Evolutionary conservation across 1,140 invertebrate species (phyloP), one percentile per base, ranked within the genome.

Genomic region (Whitmania pigra): DNA sequence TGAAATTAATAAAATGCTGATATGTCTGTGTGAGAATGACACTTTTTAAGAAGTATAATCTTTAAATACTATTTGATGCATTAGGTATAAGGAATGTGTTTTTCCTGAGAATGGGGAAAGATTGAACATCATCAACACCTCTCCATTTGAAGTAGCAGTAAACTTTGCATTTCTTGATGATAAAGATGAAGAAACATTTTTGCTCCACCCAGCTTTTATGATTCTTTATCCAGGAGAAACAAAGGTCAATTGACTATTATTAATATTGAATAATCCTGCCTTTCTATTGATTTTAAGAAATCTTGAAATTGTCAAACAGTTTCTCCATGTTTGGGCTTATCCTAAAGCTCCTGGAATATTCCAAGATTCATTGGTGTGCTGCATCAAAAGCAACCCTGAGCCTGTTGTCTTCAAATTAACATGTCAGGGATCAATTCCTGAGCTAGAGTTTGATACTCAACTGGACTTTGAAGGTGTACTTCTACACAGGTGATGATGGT

Each of bases 401-500:
- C 82, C 82, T 53, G 76, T 83, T 40, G 76, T 81, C 18, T 83
- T 83, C 74, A 82, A 82, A 68, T 71, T 83, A 18, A 72, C 74
- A 31, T 81, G 78, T 77, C 78, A 79, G 73, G 81, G 79, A 17
- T 78, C 79, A 73, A 74, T 78, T 57, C 82, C 82, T 6, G 79
- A 81, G 71, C 75, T 83, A 31, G 79, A 81, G 68, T 74, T 83
- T 11, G 81, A 83, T 74, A 82, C 78, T 74, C 82, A 80, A 77
- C 76, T 83, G 18, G 80, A 80, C 70, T 83, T 83, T 77, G 81
- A 83, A 31, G 79, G 77, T 75, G 81, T 83, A 25, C 77, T 83
- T 7, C 75, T 83, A 2, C 80, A 82, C 74, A 79, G 81, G 80
- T 81, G 73, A 53, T 7, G 31, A 40, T 63, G 60, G 9, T 57